Base-by-base conservation (phyloP, 2,888 invertebrate genomes). In the Phyllotreta striolata region DNA sequence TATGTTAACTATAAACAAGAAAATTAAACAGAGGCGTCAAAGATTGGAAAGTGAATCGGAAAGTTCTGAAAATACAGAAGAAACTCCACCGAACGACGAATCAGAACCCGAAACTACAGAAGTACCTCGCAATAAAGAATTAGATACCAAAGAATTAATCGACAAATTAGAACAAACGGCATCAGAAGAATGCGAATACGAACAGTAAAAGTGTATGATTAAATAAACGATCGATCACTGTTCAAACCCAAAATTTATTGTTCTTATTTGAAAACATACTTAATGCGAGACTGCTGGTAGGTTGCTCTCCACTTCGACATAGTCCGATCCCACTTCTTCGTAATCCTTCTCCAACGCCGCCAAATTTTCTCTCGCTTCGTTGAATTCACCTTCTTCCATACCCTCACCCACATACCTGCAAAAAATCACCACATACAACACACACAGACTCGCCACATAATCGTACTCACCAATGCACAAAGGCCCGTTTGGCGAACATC, bases 401-500 rank as follows among this genome's bases (percentile, higher is more conserved):
- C 92, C 92, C 79, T 92, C 80, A 6, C 85, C 85, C 35, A 86
- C 87, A 78, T 85, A 80, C 52, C 52, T 52, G n/a, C n/a, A n/a
- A n/a, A n/a, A n/a, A n/a, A n/a, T n/a, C n/a, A n/a, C n/a, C n/a
- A n/a, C n/a, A n/a, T n/a, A n/a, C n/a, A n/a, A n/a, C n/a, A n/a
- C n/a, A n/a, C n/a, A n/a, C n/a, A n/a, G n/a, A n/a, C n/a, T n/a
- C n/a, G n/a, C n/a, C n/a, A n/a, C 24, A 24, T 24, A 24, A 24
- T 24, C 24, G 4, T n/a, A 12, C 35, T 6, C 39, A 52, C 97
- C 97, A 97, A 81, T 97, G 96, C 68, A 97, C 94, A 78, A 98
- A 98, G 55, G 97, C 97, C 66, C 93, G 85, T 84, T 95, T 95
- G 70, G 91, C 89, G 83, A 91, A 96, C 94, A 96, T 95, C 76